Conservation (phyloP, 2,797 vertebrate species). For the Carcharodon carcharias region DNA sequence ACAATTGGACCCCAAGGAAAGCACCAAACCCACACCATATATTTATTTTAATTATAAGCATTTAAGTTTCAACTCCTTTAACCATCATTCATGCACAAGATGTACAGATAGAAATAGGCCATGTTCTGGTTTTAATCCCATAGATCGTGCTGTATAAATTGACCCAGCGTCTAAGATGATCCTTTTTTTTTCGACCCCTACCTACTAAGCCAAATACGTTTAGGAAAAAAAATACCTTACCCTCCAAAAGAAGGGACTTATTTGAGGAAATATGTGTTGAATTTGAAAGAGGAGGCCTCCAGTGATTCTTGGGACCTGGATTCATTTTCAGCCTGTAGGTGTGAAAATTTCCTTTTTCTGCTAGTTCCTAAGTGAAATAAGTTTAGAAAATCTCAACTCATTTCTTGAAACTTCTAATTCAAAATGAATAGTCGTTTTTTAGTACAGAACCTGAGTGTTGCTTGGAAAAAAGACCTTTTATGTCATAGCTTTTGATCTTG, state of each 20-base stretch:
- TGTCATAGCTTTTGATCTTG: too few relatives aligned
- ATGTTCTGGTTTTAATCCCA: neutral
- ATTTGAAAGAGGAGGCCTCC: neutral
- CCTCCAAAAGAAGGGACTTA: neutral
- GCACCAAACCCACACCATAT: too few relatives aligned
- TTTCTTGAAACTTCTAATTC: neutral
- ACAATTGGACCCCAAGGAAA: too few relatives aligned
- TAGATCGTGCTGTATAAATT: neutral
- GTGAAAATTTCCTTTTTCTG: neutral
- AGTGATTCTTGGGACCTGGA: neutral
- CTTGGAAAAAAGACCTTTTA: too few relatives aligned
- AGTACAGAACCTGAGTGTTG: too few relatives aligned
- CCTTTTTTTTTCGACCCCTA: neutral
- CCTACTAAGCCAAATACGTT: neutral
- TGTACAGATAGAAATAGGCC: neutral
- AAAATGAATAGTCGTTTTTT: too few relatives aligned
- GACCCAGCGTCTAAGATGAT: neutral
- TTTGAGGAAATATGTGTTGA: neutral
- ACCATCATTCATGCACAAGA: neutral
- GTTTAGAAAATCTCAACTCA: neutral
- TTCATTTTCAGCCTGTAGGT: neutral
- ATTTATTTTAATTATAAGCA: too few relatives aligned
- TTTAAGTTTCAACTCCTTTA: neutral
- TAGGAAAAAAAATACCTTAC: neutral
- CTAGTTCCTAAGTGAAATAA: neutral